Conservation (phyloP, 2,797 vertebrate species). For the Allobates femoralis region DNA sequence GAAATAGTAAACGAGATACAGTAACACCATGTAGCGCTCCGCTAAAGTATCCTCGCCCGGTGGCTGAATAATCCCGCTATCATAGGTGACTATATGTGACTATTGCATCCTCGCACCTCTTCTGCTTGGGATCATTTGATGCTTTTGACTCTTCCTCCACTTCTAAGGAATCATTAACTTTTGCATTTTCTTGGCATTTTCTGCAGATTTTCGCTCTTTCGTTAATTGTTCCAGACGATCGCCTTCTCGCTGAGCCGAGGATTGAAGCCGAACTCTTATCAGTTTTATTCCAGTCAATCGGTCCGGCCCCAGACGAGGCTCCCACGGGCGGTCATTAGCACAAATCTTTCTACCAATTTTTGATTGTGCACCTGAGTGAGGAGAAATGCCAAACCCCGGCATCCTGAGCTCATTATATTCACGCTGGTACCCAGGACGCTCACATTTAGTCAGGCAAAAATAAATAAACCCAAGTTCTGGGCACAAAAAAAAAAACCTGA, state of each 20-base stretch:
- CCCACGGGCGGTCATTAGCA: constrained; percentile 33
- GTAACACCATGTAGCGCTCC: too few relatives aligned
- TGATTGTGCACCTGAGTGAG: constrained; percentile 43
- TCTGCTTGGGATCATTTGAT: background rate
- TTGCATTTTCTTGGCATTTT: background rate
- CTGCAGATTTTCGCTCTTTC: background rate
- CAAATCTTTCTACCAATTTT: constrained; percentile 19
- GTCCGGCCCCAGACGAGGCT: background rate
- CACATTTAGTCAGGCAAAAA: background rate
- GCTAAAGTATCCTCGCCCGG: too few relatives aligned
- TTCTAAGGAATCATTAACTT: background rate
- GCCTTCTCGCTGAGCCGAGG: background rate
- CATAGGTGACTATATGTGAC: too few relatives aligned
- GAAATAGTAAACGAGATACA: too few relatives aligned
- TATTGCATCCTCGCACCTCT: too few relatives aligned
- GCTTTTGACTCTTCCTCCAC: background rate
- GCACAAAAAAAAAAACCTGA: background rate
- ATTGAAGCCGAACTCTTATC: background rate
- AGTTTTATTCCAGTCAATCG: background rate
- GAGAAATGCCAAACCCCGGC: background rate
- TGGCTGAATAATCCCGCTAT: too few relatives aligned
- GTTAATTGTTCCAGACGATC: background rate
- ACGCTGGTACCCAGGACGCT: background rate
- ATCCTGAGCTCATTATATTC: constrained; percentile 35
- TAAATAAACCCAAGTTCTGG: background rate